phyloP scores from a whole-genome alignment of 2,888 invertebrate genomes.

The Protodeltote pygarga region DNA sequence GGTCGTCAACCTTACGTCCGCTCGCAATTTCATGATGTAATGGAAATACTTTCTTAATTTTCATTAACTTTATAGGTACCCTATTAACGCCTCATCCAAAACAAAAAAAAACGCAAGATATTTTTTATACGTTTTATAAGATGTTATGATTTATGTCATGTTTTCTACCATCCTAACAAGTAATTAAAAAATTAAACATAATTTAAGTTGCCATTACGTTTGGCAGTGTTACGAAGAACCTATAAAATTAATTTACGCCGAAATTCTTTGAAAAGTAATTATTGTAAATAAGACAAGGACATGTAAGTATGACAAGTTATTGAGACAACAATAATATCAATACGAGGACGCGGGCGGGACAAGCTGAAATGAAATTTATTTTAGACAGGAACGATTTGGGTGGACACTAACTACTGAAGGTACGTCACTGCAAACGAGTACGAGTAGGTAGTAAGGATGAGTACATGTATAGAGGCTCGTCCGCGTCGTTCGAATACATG shows the following conservation, averaged over 20 bases:
- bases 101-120: background rate
- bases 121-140: background rate
- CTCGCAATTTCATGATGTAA: no score
- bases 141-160: slow-evolving; percentile 1
- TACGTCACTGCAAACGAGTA: background rate
- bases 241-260: slow-evolving; percentile 29
- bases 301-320: slow-evolving; percentile 24
- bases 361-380: slow-evolving; percentile 13
- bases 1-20: slow-evolving; percentile 1
- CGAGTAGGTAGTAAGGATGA: no score
- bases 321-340: slow-evolving; percentile 22
- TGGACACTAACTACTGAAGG: background rate
- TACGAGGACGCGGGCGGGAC: slow-evolving; percentile 4
- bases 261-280: slow-evolving; percentile 34
- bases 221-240: slow-evolving; percentile 26
- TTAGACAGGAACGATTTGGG: slow-evolving; percentile 10
- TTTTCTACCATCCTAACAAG: slow-evolving; percentile 4
- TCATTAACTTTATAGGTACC: no score
- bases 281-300: slow-evolving; percentile 35
- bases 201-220: slow-evolving; percentile 22
- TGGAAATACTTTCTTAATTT: no score
- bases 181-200: slow-evolving; percentile 7
- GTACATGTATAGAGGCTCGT: no score
- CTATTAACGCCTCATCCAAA: no score
- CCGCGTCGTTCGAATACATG: no score